These are phyloP conservation scores for Apoda limacodes DNA, from an alignment of 2,888 invertebrate species.

Conservation along the genomic window DNA sequence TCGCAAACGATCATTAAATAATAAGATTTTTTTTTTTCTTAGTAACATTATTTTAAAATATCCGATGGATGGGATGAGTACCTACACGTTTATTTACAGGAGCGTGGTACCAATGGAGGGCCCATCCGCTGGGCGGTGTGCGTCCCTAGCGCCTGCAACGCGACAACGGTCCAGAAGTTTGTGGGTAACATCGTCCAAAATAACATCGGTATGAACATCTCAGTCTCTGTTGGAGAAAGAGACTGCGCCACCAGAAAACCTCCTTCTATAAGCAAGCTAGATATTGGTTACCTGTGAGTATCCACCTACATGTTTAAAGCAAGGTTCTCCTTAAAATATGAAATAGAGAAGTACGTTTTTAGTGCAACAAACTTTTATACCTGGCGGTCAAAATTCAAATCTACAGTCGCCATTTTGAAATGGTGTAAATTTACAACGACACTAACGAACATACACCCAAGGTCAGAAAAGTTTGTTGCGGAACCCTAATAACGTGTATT, in stretches of 20 bases:
- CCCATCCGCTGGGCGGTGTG: constrained; percentile 74
- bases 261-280: constrained; percentile 41
- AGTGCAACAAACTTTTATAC: no score
- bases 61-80: constrained; percentile 12
- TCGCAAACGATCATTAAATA: no score
- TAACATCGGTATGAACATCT: constrained; percentile 53
- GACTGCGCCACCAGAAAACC: constrained; percentile 61
- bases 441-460: no score
- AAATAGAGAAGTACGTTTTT: no score
- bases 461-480: no score
- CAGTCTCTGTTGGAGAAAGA: constrained; percentile 48
- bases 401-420: no score
- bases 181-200: constrained; percentile 49
- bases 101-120: constrained; percentile 54
- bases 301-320: no score
- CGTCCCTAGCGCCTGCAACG: constrained; percentile 70
- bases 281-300: constrained; percentile 53
- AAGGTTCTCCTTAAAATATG: no score
- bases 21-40: constrained; percentile 12
- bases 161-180: constrained; percentile 62
- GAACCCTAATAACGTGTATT: no score
- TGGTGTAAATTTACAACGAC: no score
- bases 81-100: constrained; percentile 25
- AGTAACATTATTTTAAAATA: no score
- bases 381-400: no score